Evolutionary conservation across 2,113 vertebrate species (phyloP), one percentile per base, ranked within the genome.

Genomic region (Tonatia bakeri): DNA sequence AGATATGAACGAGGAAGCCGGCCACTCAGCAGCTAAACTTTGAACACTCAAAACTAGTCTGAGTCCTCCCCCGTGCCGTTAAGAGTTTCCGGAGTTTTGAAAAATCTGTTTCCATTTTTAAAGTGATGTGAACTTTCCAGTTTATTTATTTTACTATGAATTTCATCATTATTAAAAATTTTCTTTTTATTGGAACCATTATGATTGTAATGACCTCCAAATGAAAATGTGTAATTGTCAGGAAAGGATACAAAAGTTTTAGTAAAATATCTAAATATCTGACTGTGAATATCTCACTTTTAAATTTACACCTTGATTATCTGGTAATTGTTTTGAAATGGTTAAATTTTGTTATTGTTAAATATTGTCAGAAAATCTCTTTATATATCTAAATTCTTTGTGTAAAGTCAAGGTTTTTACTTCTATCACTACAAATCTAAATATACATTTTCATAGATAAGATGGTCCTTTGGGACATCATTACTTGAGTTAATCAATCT

Each of bases 61-160:
- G 70, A 67, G 76, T 26, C 11, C 19, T 3, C 76, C 20, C 5
- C 1, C 2, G 86, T 92, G 3, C 91, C 38, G 15, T 36, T 64
- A 31, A 92, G 1, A 75, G 12, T 81, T 87, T 33, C 56, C 45
- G 19, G 50, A 69, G 16, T 77, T 90, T 47, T 81, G 59, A 15
- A 90, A 92, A 88, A 47, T 54, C 17, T 69, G 16, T 22, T 82
- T 85, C 67, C 20, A 52, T 22, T 88, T 85, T 82, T 24, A 69
- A 5, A 84, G n/a, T 67, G 56, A 79, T 56, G 4, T 2, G 81
- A 36, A 81, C 40, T 22, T 73, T 56, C 28, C 61, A 36, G 11
- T 69, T 83, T 77, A 75, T 40, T 95, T 75, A 40, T 85, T 96
- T 92, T 50, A 31, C 7, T 90, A 19, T 93, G 47, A 90, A 85